These are phyloP conservation scores for Uria lomvia DNA, from an alignment of 2,113 vertebrate species.

Conservation along the genomic window DNA sequence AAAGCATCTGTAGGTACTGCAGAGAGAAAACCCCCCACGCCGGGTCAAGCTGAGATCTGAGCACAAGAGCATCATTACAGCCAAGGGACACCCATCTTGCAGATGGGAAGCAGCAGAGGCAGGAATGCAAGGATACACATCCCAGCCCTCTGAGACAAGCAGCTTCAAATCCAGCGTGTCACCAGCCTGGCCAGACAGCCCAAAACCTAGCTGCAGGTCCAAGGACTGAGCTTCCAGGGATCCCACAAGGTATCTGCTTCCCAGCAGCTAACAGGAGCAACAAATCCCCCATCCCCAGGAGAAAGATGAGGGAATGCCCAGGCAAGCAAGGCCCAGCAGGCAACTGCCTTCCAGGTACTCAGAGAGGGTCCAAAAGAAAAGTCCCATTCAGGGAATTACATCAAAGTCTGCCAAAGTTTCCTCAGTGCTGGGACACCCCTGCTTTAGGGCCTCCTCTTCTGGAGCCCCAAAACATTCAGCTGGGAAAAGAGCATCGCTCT, in stretches of 20 bases:
- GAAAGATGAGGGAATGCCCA: not conserved
- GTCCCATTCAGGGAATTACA: not conserved
- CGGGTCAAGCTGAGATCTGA: not conserved
- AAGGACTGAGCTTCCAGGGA: not conserved
- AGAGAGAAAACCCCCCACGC: not conserved
- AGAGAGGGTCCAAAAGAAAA: not conserved
- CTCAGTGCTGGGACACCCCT: not conserved
- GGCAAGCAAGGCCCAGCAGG: not conserved
- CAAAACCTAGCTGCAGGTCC: not conserved
- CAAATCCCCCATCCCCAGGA: not conserved
- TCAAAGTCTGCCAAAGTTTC: not conserved
- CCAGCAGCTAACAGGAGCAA: not conserved
- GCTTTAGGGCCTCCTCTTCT: not conserved
- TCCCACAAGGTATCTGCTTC: not conserved
- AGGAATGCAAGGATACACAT: not conserved
- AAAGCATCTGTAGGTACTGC: slow-evolving; percentile 94
- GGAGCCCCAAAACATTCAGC: not conserved
- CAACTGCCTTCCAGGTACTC: not conserved
- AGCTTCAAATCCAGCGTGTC: not conserved
- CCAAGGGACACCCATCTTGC: not conserved
- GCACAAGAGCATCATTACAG: not conserved
- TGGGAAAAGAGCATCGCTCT: not conserved
- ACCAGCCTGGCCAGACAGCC: not conserved
- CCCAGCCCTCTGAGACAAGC: not conserved
- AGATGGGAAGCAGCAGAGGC: not conserved